Evolutionary conservation across 2,888 invertebrate species (phyloP).

Genomic region (Callyntrura sp.): DNA sequence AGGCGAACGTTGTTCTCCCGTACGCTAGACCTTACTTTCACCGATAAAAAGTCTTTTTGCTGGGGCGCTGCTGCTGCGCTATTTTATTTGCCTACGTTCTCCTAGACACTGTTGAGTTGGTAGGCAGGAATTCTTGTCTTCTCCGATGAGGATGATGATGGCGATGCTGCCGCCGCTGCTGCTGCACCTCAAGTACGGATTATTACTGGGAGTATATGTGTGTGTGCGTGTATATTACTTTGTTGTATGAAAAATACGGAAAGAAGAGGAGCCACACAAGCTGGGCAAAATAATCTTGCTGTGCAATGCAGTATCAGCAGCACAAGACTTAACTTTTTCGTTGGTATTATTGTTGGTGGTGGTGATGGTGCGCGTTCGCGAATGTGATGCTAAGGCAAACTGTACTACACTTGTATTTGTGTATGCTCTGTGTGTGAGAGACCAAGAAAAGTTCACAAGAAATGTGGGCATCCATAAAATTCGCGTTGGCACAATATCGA

Average conservation of each 20-base stretch:
- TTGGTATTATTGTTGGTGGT: not conserved
- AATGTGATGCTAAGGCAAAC: too few species aligned
- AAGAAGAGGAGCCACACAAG: not conserved
- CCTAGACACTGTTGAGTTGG: not conserved
- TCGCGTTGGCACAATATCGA: slow-evolving; percentile 33
- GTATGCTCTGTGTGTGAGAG: not conserved
- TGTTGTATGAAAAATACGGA: not conserved
- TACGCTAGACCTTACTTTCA: slow-evolving; percentile 36
- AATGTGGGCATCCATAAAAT: slow-evolving; percentile 31
- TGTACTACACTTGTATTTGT: not conserved
- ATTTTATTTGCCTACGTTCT: not conserved
- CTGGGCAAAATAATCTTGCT: slow-evolving; percentile 11
- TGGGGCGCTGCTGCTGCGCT: not conserved
- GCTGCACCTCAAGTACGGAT: slow-evolving; percentile 1
- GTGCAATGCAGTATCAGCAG: slow-evolving; percentile 37
- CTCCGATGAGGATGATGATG: not conserved
- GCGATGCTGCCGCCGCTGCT: not conserved
- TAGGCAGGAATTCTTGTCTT: not conserved
- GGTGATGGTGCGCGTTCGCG: too few species aligned
- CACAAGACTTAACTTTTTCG: slow-evolving; percentile 32
- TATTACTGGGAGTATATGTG: not conserved
- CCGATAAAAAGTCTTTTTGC: slow-evolving; percentile 20
- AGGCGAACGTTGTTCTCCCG: not conserved
- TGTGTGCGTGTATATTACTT: not conserved
- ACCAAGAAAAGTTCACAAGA: slow-evolving; percentile 30